Evolutionary conservation across 2,888 invertebrate species (phyloP).

Genomic region (Heliconius charithonia): DNA sequence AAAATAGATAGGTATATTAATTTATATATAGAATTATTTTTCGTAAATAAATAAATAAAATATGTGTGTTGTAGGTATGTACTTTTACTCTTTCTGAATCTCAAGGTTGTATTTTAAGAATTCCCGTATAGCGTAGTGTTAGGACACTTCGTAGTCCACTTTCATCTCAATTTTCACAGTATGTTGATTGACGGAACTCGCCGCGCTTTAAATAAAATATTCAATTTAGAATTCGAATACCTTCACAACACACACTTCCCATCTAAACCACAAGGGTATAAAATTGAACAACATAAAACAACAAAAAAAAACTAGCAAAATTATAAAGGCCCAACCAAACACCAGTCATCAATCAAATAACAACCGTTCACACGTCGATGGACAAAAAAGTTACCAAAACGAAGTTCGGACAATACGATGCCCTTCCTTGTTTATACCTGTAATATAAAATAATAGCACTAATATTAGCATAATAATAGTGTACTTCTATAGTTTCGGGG

Average conservation of each 20-base stretch:
- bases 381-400: constrained; percentile 62
- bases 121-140: not conserved
- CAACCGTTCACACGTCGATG: constrained; percentile 60
- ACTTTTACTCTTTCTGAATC: too few species aligned
- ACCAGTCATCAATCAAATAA: constrained; percentile 71
- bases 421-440: constrained; percentile 64
- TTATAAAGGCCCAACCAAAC: not conserved
- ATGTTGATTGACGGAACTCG: not conserved
- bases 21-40: too few species aligned
- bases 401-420: constrained; percentile 65
- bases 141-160: not conserved
- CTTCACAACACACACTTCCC: not conserved
- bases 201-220: not conserved
- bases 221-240: not conserved
- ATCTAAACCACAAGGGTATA: not conserved
- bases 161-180: not conserved
- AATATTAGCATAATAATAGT: constrained; percentile 81
- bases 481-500: constrained; percentile 74
- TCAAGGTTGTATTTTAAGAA: too few species aligned
- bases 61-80: too few species aligned
- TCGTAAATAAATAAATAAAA: too few species aligned
- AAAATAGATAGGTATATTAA: too few species aligned
- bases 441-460: constrained; percentile 70
- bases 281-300: not conserved
- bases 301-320: not conserved